Evolutionary conservation across 2,888 invertebrate genomes (phyloP), one percentile per base, ranked within the genome.

Genomic region (Perizoma affinitatum): DNA sequence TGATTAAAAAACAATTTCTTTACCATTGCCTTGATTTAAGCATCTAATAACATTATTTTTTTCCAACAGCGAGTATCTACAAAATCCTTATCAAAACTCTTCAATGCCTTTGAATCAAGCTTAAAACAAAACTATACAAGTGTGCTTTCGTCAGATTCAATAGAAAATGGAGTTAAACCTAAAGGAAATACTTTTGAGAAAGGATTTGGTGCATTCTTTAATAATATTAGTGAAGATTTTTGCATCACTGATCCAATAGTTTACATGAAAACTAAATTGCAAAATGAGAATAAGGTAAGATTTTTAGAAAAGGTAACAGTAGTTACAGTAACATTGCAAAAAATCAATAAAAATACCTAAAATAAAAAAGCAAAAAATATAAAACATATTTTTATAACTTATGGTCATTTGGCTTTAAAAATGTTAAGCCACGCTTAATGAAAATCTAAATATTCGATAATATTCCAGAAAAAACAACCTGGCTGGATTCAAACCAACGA

Each of bases 201-300:
- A 33, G 68, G 64, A 2, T 48, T 68, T 7, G 42, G 42, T 38
- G 58, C 51, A 9, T 62, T 67, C 38, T 60, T 56, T 5, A 46
- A 7, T 7, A 9, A 58, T 5, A 53, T 66, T 53, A 10, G 36
- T 9, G n/a, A 65, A 36, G 60, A 65, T 33, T 65, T 65, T 40
- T 36, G 36, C 40, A 35, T 54, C 3, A 38, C 50, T 38, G 66
- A 69, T 36, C 64, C 67, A 35, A 11, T 64, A 8, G 11, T 66
- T 4, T 50, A 34, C 6, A 63, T 67, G 65, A 62, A 47, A 42
- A 64, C 54, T 5, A 56, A 58, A 42, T 0, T 53, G 5, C 2
- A 38, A 35, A 11, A 50, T 5, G 46, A 36, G 0, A 9, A 38
- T 42, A 34, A 55, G 52, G 62, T 65, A 49, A 45, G 7, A 5